Evolutionary conservation across 2,113 vertebrate genomes (phyloP), one percentile per base, ranked within the genome.

Genomic region (Canis aureus): DNA sequence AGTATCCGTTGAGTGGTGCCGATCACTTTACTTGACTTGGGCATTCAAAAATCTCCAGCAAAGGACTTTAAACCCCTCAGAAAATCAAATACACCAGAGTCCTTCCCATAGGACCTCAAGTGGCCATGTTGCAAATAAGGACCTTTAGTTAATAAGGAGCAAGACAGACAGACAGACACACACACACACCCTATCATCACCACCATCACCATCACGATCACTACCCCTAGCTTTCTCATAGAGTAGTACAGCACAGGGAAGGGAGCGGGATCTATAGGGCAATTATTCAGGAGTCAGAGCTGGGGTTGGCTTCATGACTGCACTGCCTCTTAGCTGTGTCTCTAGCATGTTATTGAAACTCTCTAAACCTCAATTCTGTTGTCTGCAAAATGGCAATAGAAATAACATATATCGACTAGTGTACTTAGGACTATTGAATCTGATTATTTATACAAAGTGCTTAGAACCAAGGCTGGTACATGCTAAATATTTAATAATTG

Each of bases 371-470:
- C 27, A 81, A 29, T 57, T 80, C 13, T 22, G 16, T 87, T 3
- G 3, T 71, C 53, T 92, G 49, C 59, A 57, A 74, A 74, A 89
- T 66, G 25, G 60, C 29, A 38, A 43, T 55, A 95, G 86, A 74
- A 87, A 66, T 60, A 29, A 83, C 5, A 16, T 4, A 59, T 78
- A 62, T 17, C 2, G 0, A 64, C 7, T n/a, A 10, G 17, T 6
- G 19, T 49, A 8, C 27, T 60, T 79, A 64, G 82, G 60, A 82
- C 13, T 8, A 76, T 71, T 81, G 38, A 35, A 29, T 76, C 59
- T n/a, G 19, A 8, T 79, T 13, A 81, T 74, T 88, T 22, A 57
- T 43, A 23, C 8, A 55, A 74, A 85, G 64, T 35, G 7, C 23
- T 86, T n/a, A 76, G 69, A 85, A 62, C 4, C 27, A 76, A 53